These are phyloP conservation scores for Halcyon smyrnensis DNA, from an alignment of 2,797 vertebrate species.

Conservation along the genomic window DNA sequence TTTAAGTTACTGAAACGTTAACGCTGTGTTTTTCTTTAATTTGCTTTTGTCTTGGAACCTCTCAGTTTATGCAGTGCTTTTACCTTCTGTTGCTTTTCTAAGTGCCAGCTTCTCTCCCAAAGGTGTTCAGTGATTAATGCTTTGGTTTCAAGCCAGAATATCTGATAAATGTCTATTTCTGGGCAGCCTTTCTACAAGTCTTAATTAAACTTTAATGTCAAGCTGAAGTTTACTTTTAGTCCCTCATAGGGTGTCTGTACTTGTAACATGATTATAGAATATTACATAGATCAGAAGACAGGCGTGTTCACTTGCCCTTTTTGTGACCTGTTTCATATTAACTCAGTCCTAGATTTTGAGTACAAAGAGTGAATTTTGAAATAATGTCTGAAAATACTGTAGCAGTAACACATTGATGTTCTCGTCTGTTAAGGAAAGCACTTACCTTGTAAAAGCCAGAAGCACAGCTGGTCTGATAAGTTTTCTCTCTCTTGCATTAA, in stretches of 20 bases:
- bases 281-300: neutral
- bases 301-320: neutral
- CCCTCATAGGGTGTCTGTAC: conserved; percentile 2
- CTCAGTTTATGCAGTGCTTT: conserved; percentile 74
- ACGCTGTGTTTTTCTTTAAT: conserved; percentile 71
- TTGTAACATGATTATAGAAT: conserved; percentile 37
- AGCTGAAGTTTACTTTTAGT: conserved; percentile 78
- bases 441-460: neutral
- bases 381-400: neutral
- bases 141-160: conserved; percentile 83
- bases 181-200: conserved; percentile 78
- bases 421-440: neutral
- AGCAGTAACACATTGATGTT: neutral
- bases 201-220: conserved; percentile 84
- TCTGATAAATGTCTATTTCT: conserved; percentile 83
- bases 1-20: conserved; percentile 58
- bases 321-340: neutral
- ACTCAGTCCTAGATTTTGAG: neutral
- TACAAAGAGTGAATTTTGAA: neutral
- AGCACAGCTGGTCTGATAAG: neutral
- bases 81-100: conserved; percentile 82
- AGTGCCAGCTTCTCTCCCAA: conserved; percentile 82
- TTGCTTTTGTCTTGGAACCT: conserved; percentile 75
- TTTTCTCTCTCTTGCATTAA: neutral
- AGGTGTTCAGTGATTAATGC: conserved; percentile 86